These are phyloP conservation scores for Eumacrocentrus americanus DNA, from an alignment of 2,888 invertebrate species.

Conservation along the genomic window DNA sequence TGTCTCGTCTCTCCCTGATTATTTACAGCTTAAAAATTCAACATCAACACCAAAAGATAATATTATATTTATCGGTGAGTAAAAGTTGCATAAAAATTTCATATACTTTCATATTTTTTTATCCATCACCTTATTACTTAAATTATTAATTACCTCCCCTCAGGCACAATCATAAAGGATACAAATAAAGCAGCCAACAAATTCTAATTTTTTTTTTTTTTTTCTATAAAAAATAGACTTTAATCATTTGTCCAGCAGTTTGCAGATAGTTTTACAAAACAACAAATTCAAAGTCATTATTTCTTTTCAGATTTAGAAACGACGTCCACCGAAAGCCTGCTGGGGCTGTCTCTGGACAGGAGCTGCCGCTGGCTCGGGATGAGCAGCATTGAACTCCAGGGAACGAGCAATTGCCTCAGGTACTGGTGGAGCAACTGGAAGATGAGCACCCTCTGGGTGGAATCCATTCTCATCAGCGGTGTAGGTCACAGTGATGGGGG, in stretches of 20 bases:
- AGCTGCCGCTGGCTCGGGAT: not conserved
- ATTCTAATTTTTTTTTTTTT: not conserved
- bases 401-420: slow-evolving; percentile 36
- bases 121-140: not conserved
- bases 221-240: not conserved
- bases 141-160: not conserved
- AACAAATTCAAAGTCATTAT: too few relatives aligned
- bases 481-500: slow-evolving; percentile 25
- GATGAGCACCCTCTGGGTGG: slow-evolving; percentile 38
- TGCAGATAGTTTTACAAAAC: too few relatives aligned
- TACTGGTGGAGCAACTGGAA: slow-evolving; percentile 34
- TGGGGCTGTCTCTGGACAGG: not conserved
- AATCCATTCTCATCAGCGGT: slow-evolving; percentile 38
- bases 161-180: not conserved
- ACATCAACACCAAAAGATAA: not conserved
- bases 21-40: not conserved
- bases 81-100: not conserved
- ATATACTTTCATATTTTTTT: slow-evolving; percentile 1
- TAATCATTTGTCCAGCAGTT: too few relatives aligned
- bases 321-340: not conserved
- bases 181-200: not conserved
- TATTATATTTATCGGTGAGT: not conserved
- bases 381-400: slow-evolving; percentile 33
- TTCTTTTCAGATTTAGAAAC: not conserved
- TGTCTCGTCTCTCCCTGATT: not conserved